Conservation (phyloP, 2,888 invertebrate genomes). For the Cerceris rybyensis region DNA sequence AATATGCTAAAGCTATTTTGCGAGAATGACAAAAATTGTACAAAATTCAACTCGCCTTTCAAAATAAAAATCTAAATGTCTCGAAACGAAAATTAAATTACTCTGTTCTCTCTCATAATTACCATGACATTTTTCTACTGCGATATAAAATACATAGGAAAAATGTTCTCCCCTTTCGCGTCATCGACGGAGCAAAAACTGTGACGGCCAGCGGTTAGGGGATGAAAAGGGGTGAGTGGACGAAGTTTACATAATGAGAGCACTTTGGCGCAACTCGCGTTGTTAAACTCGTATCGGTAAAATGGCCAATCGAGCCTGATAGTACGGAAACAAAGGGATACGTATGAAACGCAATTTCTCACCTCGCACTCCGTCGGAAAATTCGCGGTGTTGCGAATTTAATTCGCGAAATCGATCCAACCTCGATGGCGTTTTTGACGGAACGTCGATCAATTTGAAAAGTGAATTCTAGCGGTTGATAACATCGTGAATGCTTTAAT, state of each 20-base stretch:
- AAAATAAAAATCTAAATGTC: no score
- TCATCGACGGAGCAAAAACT: neutral
- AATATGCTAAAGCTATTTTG: no score
- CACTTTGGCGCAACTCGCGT: neutral
- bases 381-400: no score
- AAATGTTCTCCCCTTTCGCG: slow-evolving; percentile 1
- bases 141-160: neutral
- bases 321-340: neutral
- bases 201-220: neutral
- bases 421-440: no score
- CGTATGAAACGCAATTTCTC: no score
- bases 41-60: no score
- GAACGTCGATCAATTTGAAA: neutral
- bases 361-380: no score
- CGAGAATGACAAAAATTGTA: no score
- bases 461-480: neutral
- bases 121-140: neutral
- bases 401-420: no score
- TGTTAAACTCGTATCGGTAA: slow-evolving; percentile 5
- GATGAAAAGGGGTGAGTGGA: neutral
- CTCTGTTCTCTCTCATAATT: neutral
- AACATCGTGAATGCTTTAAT: no score
- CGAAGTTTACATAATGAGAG: slow-evolving; percentile 1
- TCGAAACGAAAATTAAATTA: no score
- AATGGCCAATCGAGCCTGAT: neutral